Percentiles rank a stretch among this genome's conserved stretches.
These are phyloP conservation scores for Lepisosteus osseus DNA, from an alignment of 2,113 vertebrate genomes.

Conservation along the genomic window DNA sequence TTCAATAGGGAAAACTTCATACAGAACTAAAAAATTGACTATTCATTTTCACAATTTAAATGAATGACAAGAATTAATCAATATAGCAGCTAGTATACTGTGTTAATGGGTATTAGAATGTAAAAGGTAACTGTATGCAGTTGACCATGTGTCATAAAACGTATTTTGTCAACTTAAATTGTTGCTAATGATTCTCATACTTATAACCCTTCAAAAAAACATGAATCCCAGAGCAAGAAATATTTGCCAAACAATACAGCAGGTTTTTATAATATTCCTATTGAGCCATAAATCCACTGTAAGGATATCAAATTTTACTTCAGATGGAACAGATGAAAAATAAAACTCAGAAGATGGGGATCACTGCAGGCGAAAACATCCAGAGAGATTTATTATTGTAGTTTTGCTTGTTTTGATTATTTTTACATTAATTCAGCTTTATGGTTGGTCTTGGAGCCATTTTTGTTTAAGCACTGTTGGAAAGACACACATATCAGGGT, in stretches of 20 bases:
- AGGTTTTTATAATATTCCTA: slow-evolving; percentile 10
- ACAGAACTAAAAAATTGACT: too few species aligned
- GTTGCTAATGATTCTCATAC: background rate
- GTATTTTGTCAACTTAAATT: slow-evolving; percentile 1
- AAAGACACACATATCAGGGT: slow-evolving; percentile 12
- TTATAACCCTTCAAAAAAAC: background rate
- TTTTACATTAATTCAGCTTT: slow-evolving; percentile 10
- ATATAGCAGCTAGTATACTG: too few species aligned
- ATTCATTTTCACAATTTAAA: too few species aligned
- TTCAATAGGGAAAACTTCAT: too few species aligned
- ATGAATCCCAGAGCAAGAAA: background rate
- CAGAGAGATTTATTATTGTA: background rate
- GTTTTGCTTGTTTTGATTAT: background rate
- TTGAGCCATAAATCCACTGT: background rate
- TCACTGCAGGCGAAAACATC: background rate
- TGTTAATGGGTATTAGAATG: background rate
- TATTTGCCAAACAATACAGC: slow-evolving; percentile 12
- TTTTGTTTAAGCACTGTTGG: slow-evolving; percentile 9
- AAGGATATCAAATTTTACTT: slow-evolving; percentile 11
- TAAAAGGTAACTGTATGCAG: background rate
- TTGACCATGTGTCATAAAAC: background rate
- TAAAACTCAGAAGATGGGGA: background rate
- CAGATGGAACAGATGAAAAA: background rate
- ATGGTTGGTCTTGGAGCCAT: background rate
- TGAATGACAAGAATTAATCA: background rate